These are phyloP conservation scores for Sympetrum striolatum DNA, from an alignment of 2,888 invertebrate genomes.

Conservation along the genomic window DNA sequence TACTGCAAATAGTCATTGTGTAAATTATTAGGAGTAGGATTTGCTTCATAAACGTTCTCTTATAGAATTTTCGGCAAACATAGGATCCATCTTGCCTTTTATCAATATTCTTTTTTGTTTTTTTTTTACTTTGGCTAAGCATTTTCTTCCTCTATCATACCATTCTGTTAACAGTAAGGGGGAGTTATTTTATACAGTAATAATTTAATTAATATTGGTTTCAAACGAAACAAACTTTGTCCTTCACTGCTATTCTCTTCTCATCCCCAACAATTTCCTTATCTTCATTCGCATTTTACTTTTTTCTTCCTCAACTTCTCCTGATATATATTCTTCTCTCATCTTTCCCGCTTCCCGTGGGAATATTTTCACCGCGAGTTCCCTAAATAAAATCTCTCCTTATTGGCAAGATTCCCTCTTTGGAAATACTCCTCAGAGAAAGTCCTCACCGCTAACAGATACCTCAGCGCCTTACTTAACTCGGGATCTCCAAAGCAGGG, in stretches of 20 bases:
- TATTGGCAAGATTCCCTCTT: not conserved
- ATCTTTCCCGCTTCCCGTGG: not conserved
- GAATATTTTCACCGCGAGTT: not conserved
- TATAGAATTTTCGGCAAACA: no score
- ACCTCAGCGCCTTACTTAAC: not conserved
- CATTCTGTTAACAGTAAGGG: no score
- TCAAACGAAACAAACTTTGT: not conserved
- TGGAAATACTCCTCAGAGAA: not conserved
- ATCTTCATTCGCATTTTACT: not conserved
- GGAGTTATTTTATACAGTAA: no score
- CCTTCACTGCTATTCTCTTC: not conserved
- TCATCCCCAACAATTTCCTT: not conserved
- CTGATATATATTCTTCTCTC: not conserved
- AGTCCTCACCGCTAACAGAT: not conserved
- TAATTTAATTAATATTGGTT: not conserved
- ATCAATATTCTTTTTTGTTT: no score
- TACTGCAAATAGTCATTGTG: no score
- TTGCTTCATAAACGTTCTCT: no score
- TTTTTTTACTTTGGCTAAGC: no score
- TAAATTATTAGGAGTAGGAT: no score
- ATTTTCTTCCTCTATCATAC: no score
- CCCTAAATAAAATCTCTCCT: not conserved
- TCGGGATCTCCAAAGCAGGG: not conserved
- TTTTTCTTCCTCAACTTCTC: not conserved
- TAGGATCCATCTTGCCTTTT: no score